Evolutionary conservation across 2,113 vertebrate genomes (phyloP), one percentile per base, ranked within the genome.

Genomic region (Atrichornis clamosus): DNA sequence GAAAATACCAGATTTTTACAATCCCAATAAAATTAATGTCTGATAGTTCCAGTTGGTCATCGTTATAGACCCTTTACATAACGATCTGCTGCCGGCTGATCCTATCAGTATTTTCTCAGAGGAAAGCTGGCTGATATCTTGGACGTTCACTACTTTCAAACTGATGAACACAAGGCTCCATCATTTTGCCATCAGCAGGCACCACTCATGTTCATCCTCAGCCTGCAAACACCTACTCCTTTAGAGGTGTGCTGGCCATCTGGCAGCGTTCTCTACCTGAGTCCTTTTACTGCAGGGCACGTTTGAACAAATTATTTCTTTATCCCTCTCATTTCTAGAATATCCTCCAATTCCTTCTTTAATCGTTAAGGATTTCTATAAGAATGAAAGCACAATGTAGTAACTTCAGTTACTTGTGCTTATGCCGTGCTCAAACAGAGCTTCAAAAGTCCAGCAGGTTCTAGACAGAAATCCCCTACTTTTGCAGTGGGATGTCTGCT

Each of bases 141-240:
- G 10, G 41, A 28, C 33, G 39, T 64, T 6, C 13, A 9, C 35
- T 47, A 0, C 41, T 76, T 91, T 68, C 23, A 46, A 23, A 28
- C 0, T 23, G 58, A 41, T 5, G 10, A 49, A 67, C 10, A 10
- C 18, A 49, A 53, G 22, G 30, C 16, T 52, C 17, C 50, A 24
- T 41, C 24, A 10, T 44, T 32, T 32, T 49, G 53, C 58, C 41
- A 28, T 1, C 4, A 2, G 44, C 56, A 41, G 30, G 20, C 37
- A 16, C 39, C 8, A 5, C 0, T 10, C 0, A 2, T 7, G 23
- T 42, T 72, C 82, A 50, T 11, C 35, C 35, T 9, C 0, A 1
- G 47, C 67, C 53, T 42, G 63, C 52, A n/a, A 63, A 46, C 13
- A 19, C 32, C 33, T 13, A 1, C 26, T 63, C 35, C 72, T 65